phyloP scores from a whole-genome alignment of 2,888 invertebrate genomes.

The Cryptocephalus moraei region DNA sequence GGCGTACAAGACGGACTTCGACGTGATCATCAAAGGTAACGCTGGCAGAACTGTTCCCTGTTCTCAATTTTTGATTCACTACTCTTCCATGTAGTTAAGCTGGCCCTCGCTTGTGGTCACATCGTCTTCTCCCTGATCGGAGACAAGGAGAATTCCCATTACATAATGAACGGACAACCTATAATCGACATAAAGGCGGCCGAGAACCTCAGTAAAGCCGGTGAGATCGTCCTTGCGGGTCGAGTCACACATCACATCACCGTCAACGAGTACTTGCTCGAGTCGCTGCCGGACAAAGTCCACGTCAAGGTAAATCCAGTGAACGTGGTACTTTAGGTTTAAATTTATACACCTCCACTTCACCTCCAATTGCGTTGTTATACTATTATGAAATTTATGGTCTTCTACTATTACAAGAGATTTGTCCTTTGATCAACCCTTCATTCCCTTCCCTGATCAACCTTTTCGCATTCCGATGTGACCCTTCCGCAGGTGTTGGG shows the following conservation, averaged over 20 bases:
- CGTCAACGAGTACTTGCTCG: slow-evolving; percentile 48
- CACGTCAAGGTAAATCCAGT: slow-evolving; percentile 39
- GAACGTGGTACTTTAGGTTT: no score
- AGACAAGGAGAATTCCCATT: slow-evolving; percentile 42
- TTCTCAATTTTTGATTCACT: no score
- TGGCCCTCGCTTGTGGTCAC: slow-evolving; percentile 52
- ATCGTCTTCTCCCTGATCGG: slow-evolving; percentile 50
- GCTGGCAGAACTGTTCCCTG: no score
- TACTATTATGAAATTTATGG: no score
- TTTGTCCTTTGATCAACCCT: no score
- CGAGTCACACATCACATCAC: slow-evolving; percentile 52
- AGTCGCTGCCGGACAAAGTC: slow-evolving; percentile 43
- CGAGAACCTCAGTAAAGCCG: slow-evolving; percentile 43
- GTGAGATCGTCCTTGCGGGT: slow-evolving; percentile 50
- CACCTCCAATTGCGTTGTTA: no score
- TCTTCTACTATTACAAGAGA: no score
- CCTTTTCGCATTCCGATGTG: not conserved
- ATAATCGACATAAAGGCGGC: slow-evolving; percentile 50
- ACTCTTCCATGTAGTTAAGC: slow-evolving; percentile 39
- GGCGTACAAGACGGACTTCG: slow-evolving; percentile 49
- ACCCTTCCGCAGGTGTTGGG: slow-evolving; percentile 23
- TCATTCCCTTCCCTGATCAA: no score
- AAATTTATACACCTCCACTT: no score
- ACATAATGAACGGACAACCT: slow-evolving; percentile 51
- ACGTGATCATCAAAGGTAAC: slow-evolving; percentile 48